Percentiles rank a stretch among this genome's conserved stretches.
Evolutionary conservation across 2,113 vertebrate genomes (phyloP).

Genomic region (Solea senegalensis): DNA sequence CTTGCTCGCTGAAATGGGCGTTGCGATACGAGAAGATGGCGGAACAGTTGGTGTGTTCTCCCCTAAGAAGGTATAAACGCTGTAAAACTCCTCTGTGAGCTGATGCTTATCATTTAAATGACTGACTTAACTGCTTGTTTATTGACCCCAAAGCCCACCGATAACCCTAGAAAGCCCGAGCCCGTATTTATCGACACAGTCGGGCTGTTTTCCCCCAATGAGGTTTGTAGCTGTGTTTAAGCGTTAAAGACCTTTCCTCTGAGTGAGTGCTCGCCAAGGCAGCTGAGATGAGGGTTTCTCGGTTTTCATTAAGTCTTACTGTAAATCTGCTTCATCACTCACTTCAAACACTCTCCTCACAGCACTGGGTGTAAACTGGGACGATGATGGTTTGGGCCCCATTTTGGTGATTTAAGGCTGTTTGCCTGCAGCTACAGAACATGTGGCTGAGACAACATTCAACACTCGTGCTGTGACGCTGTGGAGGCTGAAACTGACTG

Average conservation of each 20-base stretch:
- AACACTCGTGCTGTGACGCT: conserved; percentile 31
- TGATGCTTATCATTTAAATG: background rate
- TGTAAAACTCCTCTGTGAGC: conserved; percentile 9
- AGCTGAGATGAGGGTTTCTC: conserved; percentile 25
- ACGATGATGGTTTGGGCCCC: conserved; percentile 33
- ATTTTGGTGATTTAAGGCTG: conserved; percentile 49
- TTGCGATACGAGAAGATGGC: conserved; percentile 96
- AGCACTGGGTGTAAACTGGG: conserved; percentile 44
- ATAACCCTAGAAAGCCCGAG: conserved; percentile 79
- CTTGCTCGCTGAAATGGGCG: conserved; percentile 96
- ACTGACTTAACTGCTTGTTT: conserved; percentile 50
- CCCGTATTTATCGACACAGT: conserved; percentile 86
- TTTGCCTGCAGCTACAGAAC: conserved; percentile 44
- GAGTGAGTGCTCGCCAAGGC: conserved; percentile 37
- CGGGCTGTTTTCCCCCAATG: conserved; percentile 88
- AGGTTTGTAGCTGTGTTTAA: conserved; percentile 82
- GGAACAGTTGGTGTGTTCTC: conserved; percentile 97
- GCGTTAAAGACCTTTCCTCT: conserved; percentile 58
- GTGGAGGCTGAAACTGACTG: conserved; percentile 41
- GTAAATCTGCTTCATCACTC: conserved; percentile 50
- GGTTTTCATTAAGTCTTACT: conserved; percentile 42
- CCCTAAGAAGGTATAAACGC: conserved; percentile 91
- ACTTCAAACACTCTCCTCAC: conserved; percentile 46
- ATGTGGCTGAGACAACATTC: conserved; percentile 29
- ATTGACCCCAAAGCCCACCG: conserved; percentile 74